Evolutionary conservation across 2,888 invertebrate genomes (phyloP).

Genomic region (Drosophila aldrichi): DNA sequence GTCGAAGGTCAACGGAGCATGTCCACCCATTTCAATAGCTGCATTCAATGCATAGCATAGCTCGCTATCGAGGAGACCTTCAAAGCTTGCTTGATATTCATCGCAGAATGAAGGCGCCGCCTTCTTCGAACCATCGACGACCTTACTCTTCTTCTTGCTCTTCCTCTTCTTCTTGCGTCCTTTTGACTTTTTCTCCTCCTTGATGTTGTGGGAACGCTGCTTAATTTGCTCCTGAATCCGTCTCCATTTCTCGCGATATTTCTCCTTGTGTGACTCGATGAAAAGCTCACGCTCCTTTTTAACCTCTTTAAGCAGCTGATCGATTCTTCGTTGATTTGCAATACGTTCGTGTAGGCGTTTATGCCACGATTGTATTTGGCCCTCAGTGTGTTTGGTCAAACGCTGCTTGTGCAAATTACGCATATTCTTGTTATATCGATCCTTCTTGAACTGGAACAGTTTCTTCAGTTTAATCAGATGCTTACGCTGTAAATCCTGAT

Average conservation of each 20-base stretch:
- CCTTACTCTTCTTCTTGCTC: conserved; percentile 8
- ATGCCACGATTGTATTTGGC: conserved; percentile 78
- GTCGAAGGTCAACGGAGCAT: conserved; percentile 59
- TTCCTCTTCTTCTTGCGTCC: conserved; percentile 39
- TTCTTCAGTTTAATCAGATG: conserved; percentile 83
- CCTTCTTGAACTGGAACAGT: conserved; percentile 78
- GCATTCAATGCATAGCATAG: conserved; percentile 80
- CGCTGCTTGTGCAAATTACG: conserved; percentile 56
- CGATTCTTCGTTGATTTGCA: conserved; percentile 67
- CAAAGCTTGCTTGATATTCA: conserved; percentile 68
- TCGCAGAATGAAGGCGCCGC: conserved; percentile 48
- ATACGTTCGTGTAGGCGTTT: conserved; percentile 80
- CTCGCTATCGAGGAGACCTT: conserved; percentile 74
- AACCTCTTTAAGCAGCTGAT: conserved; percentile 49
- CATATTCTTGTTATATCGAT: conserved; percentile 75
- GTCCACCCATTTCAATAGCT: conserved; percentile 73
- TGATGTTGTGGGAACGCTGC: conserved; percentile 23
- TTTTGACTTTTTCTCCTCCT: conserved; percentile 17
- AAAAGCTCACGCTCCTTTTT: conserved; percentile 56
- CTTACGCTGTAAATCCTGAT: conserved; percentile 78
- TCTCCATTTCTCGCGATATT: conserved; percentile 69
- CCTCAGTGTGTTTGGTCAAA: conserved; percentile 51
- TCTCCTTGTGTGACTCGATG: conserved; percentile 69
- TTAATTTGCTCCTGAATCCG: conserved; percentile 67
- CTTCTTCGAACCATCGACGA: accelerated